Percentiles rank a stretch among this genome's conserved stretches.
Evolutionary conservation across 2,888 invertebrate genomes (phyloP).

Genomic region (Pristionchus fissidentatus): DNA sequence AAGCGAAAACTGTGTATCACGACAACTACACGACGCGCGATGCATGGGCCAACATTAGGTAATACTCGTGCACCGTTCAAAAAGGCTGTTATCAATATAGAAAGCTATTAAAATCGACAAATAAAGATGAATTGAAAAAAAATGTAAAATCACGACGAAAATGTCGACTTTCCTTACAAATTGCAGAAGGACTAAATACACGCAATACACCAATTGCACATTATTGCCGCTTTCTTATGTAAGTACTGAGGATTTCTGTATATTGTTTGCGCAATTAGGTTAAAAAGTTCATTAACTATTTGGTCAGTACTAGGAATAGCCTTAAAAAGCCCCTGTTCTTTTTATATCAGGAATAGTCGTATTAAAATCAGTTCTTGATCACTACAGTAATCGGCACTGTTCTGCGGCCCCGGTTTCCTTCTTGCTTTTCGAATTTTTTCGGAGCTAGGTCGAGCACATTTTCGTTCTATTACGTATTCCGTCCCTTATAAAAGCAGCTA

Average conservation of each 20-base stretch:
- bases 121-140: background rate
- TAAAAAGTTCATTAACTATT: background rate
- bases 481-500: no score
- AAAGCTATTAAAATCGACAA: background rate
- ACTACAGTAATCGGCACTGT: background rate
- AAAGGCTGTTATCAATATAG: no score
- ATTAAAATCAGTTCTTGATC: background rate
- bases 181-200: background rate
- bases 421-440: background rate
- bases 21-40: no score
- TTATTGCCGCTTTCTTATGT: background rate
- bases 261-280: background rate
- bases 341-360: no score
- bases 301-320: no score
- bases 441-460: no score
- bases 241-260: background rate
- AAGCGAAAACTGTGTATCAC: no score
- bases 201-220: background rate
- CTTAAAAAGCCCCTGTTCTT: no score
- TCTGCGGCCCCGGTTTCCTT: background rate
- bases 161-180: background rate
- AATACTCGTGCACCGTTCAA: no score
- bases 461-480: no score
- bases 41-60: no score
- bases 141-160: background rate